Evolutionary conservation across 1,140 invertebrate genomes (phyloP), one percentile per base, ranked within the genome.

Genomic region (Anagrus nilaparvatae): DNA sequence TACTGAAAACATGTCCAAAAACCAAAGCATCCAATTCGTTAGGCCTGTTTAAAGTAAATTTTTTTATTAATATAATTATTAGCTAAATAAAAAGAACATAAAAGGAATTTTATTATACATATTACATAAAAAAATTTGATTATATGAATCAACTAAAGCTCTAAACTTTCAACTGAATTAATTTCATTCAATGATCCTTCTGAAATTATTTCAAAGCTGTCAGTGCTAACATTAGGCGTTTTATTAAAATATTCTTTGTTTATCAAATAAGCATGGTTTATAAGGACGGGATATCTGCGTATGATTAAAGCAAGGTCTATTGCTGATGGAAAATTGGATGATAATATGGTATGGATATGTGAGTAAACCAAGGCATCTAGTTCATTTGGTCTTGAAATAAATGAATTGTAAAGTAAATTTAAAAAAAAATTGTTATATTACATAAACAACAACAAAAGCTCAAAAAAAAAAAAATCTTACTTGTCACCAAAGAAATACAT

Each of bases 11-110:
- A 63, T 98, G 94, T 16, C 93, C 95, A 73, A 95, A 98, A 0
- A 95, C 82, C n/a, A 97, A 65, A 9, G 93, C 93, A 69, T 99
- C 94, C 50, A 97, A 62, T 63, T 97, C 90, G 16, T 89, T 95
- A 3, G 92, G 86, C 44, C 82, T 85, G 63, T 41, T 72, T 67
- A 47, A 46, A 28, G 31, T 28, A 44, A 40, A 40, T 46, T 28
- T 18, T 32, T 38, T 24, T 7, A 36, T 33, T 44, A 35, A 23
- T 36, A 16, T 13, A 40, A 32, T 35, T 7, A 19, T 46, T 12
- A 20, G 12, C 23, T 21, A 29, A 3, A 25, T 5, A 12, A 29
- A 20, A 17, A 10, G 39, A n/a, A 25, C 16, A 38, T 40, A 19
- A 18, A 33, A 40, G 4, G 21, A 17, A 23, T 44, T 18, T 1